Base-by-base conservation (phyloP, 2,113 vertebrate species). In the Rostratula benghalensis region DNA sequence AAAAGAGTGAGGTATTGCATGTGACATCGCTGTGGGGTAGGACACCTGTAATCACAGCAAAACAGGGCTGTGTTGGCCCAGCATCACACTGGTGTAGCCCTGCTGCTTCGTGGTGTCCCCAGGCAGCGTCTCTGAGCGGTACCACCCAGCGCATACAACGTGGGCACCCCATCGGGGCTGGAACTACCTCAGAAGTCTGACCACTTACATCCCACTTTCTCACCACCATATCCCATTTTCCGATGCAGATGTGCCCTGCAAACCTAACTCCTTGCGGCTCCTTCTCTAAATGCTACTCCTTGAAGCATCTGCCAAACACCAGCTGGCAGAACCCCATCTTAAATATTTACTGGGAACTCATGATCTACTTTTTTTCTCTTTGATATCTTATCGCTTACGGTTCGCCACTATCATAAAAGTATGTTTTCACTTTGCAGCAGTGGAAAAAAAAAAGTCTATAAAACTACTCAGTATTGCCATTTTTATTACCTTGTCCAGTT, bases 41-140 rank as follows among this genome's bases (percentile, higher is more conserved):
- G 39, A 48, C 45, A 8, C 6, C 13, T 45, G 37, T 27, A 50
- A 4, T 27, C 0, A 0, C 12, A 19, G 31, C 12, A 1, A 28
- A 46, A 10, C 14, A 54, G 12, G 0, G 0, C 50, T 56, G 39
- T 21, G 35, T 14, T 53, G 45, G 22, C 31, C 53, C 51, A 71
- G 56, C 39, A 30, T 13, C 18, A 3, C 4, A 23, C 20, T 86
- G 54, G 21, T 7, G 57, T 23, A 35, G 31, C 37, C 43, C 39
- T 41, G n/a, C 48, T 68, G 75, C 39, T 51, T 3, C 31, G 11
- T 7, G 43, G 68, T 41, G 61, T 51, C 25, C 61, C 74, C 59
- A 56, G 37, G 22, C 0, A 31, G 71, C 63, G 45, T 4, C 67
- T 69, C 73, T 68, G 43, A 57, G 16, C 19, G 19, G 30, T 15